A percentile compares a stretch with the other conserved stretches of the same genome.
phyloP scores from a whole-genome alignment of 1,140 invertebrate species.

The Littorina saxatilis region DNA sequence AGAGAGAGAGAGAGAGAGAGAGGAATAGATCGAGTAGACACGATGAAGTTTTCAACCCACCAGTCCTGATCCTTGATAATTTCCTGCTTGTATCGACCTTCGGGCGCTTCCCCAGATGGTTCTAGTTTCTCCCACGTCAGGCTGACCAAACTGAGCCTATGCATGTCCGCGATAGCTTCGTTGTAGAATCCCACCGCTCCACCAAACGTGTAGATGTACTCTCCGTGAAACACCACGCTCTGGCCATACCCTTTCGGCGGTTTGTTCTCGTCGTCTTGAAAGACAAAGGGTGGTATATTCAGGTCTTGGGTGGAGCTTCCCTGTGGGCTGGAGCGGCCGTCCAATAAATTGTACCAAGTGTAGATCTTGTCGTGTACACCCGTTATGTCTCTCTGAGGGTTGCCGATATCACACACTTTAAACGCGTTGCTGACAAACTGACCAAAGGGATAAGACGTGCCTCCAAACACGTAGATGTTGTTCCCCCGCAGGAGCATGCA shows the following conservation, averaged over 20 bases:
- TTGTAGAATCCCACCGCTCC: slow-evolving; percentile 54
- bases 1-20: no score
- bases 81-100: slow-evolving; percentile 55
- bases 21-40: no score
- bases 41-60: slow-evolving; percentile 22
- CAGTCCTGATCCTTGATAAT: slow-evolving; percentile 42
- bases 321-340: not conserved
- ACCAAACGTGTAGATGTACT: slow-evolving; percentile 52
- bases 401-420: slow-evolving; percentile 40
- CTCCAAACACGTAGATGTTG: slow-evolving; percentile 52
- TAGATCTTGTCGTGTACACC: slow-evolving; percentile 25
- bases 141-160: slow-evolving; percentile 46
- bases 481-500: slow-evolving; percentile 42
- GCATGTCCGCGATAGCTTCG: slow-evolving; percentile 51
- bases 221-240: slow-evolving; percentile 50
- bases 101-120: slow-evolving; percentile 45
- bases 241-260: slow-evolving; percentile 53
- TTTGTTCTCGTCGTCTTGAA: slow-evolving; percentile 28
- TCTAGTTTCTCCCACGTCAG: slow-evolving; percentile 48
- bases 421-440: slow-evolving; percentile 53
- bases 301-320: no score
- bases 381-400: not conserved
- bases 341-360: no score
- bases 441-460: slow-evolving; percentile 54
- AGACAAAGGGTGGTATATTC: no score